Conservation (phyloP, 2,797 vertebrate genomes). For the Neosalanx taihuensis region DNA sequence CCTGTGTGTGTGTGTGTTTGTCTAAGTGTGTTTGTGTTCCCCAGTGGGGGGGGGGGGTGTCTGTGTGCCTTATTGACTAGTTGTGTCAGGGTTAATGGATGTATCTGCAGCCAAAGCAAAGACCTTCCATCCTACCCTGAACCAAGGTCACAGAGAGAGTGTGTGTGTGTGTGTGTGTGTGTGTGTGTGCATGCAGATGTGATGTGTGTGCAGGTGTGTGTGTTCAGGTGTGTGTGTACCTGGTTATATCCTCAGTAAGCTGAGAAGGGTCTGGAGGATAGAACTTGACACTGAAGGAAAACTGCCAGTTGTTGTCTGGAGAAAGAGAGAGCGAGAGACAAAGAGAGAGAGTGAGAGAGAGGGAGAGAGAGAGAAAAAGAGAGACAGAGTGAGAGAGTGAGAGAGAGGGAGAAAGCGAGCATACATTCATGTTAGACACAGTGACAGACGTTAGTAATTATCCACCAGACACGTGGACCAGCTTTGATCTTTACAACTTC, state of each 20-base stretch:
- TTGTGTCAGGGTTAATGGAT: not conserved
- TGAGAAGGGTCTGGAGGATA: conserved; percentile 96
- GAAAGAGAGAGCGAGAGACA: conserved; percentile 22
- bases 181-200: conserved; percentile 13
- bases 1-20: not conserved
- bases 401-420: conserved; percentile 11
- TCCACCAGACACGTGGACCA: not conserved
- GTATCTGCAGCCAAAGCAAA: not conserved
- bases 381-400: conserved; percentile 64
- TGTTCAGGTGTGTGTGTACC: conserved; percentile 68
- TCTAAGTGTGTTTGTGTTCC: no score
- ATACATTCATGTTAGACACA: conserved; percentile 42
- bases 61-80: not conserved
- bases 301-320: conserved; percentile 91
- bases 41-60: not conserved
- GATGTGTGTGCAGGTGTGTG: not conserved
- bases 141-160: not conserved
- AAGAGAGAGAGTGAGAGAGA: conserved; percentile 32
- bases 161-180: conserved; percentile 1
- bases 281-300: conserved; percentile 96
- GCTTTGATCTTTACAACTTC: not conserved
- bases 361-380: conserved; percentile 27
- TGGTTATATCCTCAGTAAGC: conserved; percentile 94
- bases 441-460: not conserved
- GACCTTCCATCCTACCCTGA: not conserved